These are phyloP conservation scores for Trachelus stipa DNA, from an alignment of 2,888 invertebrate species.

Conservation along the genomic window DNA sequence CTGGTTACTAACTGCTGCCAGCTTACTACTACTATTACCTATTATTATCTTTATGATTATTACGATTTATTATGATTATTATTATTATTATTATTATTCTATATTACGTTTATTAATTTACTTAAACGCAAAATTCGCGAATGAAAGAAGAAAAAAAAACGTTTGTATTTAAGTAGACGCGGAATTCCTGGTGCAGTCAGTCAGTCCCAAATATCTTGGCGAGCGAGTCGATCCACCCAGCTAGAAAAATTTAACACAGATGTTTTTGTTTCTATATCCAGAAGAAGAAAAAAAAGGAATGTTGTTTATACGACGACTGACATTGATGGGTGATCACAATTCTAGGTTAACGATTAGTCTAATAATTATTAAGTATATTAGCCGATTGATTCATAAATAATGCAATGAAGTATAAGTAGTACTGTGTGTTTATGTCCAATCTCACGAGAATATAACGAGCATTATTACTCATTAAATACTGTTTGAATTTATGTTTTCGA, in stretches of 20 bases:
- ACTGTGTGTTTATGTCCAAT: constrained; percentile 67
- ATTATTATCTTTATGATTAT: constrained; percentile 56
- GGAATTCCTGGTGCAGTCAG: constrained; percentile 61
- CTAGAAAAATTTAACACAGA: constrained; percentile 6
- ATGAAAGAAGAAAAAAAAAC: constrained; percentile 28
- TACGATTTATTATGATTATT: constrained; percentile 60
- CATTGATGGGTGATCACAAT: constrained; percentile 66
- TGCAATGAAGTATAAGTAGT: constrained; percentile 66
- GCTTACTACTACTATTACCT: constrained; percentile 59
- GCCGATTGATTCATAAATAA: constrained; percentile 67
- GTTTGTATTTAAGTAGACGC: constrained; percentile 41
- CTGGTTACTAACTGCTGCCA: constrained; percentile 65
- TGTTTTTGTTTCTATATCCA: constrained; percentile 44
- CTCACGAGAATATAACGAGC: constrained; percentile 66
- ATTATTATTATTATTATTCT: constrained; percentile 43
- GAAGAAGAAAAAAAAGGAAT: constrained; percentile 39
- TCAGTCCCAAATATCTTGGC: constrained; percentile 39
- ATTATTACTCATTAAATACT: constrained; percentile 64
- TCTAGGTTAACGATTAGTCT: constrained; percentile 66
- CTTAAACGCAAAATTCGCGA: constrained; percentile 45
- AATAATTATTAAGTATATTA: constrained; percentile 67
- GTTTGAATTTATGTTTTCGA: constrained; percentile 61
- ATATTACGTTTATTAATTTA: constrained; percentile 64
- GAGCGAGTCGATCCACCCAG: constrained; percentile 15
- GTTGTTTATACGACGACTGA: constrained; percentile 63